Percentiles rank a stretch among this genome's conserved stretches.
Conservation (phyloP, 2,888 invertebrate species). For the Plebejus anna region DNA sequence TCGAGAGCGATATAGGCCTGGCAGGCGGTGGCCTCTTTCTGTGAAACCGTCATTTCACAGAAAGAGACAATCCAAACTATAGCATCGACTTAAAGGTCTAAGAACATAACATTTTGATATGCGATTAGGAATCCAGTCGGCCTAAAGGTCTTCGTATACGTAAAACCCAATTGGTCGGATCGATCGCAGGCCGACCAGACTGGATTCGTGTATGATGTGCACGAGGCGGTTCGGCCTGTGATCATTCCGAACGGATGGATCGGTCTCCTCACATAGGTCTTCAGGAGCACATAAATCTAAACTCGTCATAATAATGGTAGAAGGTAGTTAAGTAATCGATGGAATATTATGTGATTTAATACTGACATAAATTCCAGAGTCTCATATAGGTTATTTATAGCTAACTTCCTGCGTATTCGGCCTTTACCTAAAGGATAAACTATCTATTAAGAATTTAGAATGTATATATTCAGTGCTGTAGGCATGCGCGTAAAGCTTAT, state of each 20-base stretch:
- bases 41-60: no score
- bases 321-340: neutral
- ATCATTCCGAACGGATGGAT: neutral
- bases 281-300: neutral
- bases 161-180: no score
- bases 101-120: no score
- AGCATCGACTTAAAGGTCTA: no score
- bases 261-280: neutral
- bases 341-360: slow-evolving; percentile 6
- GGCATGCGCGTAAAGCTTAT: neutral
- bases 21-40: no score
- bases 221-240: neutral
- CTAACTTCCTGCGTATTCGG: neutral
- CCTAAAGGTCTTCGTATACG: no score
- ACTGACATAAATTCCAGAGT: neutral
- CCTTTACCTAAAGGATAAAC: neutral
- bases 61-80: no score
- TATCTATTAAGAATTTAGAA: neutral
- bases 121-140: no score
- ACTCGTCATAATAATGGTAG: neutral
- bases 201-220: neutral
- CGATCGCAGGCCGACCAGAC: no score
- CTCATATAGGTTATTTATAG: slow-evolving; percentile 6
- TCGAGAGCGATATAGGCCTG: no score
- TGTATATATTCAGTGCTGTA: neutral